Base-by-base conservation (phyloP, 1,140 invertebrate species). In the Sycophaga agraensis region DNA sequence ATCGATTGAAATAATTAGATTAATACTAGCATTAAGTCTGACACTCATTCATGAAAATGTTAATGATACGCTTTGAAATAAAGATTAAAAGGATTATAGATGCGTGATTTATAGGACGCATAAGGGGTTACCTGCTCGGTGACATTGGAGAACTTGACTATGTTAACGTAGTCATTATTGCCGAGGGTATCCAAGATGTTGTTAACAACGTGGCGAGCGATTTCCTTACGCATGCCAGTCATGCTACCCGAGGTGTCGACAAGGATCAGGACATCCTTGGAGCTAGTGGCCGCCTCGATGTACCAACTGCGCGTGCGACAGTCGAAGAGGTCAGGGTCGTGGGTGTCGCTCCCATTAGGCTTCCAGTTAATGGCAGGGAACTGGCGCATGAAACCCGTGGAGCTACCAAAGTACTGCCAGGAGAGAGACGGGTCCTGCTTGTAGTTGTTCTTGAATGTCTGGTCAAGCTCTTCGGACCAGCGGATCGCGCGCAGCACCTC, bases 121-220 rank as follows among this genome's bases (percentile, higher is more conserved):
- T 43, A 24, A 22, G 14, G 0, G 11, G 8, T 68, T 59, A 77
- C 84, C 75, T 89, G 85, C 66, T 86, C 85, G 1, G 91, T 90
- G 43, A 84, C 82, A 57, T 92, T 88, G 57, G 88, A 88, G 82
- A 94, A 94, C 40, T 88, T 90, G 74, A 97, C 90, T 56, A 99
- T 91, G 78, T 98, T 98, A 64, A 99, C 96, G 82, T 94, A 98
- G 80, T 99, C 98, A 81, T 99, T 97, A 77, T 97, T 96, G 59
- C 92, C 96, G 19, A 99, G 86, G 0, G 98, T 99, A 67, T 99
- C 96, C 51, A 99, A 82, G 63, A 99, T 97, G 67, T 94, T 94
- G 55, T 92, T 89, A 37, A 97, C 92, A 16, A 98, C 93, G 70
- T 96, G 94, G 72, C 90, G 89, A 6, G 97, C 96, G 63, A 99